A percentile compares a stretch with the other conserved stretches of the same genome.
Evolutionary conservation across 2,888 invertebrate species (phyloP).

Genomic region (Aphodius granarius): DNA sequence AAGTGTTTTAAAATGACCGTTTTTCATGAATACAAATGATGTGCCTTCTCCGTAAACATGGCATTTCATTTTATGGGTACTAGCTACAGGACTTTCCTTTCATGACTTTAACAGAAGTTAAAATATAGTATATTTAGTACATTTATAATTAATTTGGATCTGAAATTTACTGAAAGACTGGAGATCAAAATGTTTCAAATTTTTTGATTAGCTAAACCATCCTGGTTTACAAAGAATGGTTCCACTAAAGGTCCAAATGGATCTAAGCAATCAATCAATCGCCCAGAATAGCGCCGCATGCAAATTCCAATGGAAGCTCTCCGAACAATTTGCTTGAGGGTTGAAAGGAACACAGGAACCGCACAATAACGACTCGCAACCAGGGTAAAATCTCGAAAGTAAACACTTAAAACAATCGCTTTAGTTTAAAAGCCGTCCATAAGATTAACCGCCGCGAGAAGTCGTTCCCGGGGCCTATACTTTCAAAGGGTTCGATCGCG

Average conservation of each 20-base stretch:
- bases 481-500: no score
- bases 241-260: background rate
- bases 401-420: background rate
- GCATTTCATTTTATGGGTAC: background rate
- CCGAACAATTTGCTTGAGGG: background rate
- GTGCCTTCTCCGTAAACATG: background rate
- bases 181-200: no score
- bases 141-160: no score
- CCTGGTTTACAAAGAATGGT: background rate
- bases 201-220: no score
- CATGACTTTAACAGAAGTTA: no score
- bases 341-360: background rate
- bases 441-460: background rate
- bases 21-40: slow-evolving; percentile 1
- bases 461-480: background rate
- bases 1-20: slow-evolving; percentile 1
- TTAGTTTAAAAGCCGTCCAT: background rate
- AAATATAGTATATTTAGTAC: no score
- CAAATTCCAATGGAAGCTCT: background rate
- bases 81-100: no score
- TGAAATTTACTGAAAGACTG: no score
- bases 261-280: background rate
- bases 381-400: background rate
- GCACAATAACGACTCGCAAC: background rate
- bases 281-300: background rate